A percentile compares a stretch with the other conserved stretches of the same genome.
phyloP scores from a whole-genome alignment of 2,888 invertebrate species.

The Pachliopta kotzebuea region DNA sequence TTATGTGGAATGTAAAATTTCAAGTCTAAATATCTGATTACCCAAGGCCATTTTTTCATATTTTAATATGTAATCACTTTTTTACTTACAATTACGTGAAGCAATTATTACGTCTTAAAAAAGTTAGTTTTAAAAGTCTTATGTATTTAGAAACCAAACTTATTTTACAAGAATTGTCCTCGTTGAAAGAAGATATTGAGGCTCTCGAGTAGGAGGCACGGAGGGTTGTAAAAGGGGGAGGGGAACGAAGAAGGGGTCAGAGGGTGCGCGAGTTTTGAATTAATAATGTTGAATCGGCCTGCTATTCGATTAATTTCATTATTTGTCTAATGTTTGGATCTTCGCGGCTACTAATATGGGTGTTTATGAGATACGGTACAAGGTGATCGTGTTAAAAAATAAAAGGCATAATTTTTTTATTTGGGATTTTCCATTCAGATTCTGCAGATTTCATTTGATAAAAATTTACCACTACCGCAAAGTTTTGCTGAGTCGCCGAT shows the following conservation, averaged over 20 bases:
- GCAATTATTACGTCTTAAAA: not conserved
- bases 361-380: slow-evolving; percentile 28
- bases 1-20: slow-evolving; percentile 31
- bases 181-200: slow-evolving; percentile 57
- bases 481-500: too few species aligned
- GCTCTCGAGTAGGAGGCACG: slow-evolving; percentile 38
- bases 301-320: slow-evolving; percentile 77
- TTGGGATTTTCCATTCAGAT: too few species aligned
- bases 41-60: not conserved
- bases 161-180: slow-evolving; percentile 47
- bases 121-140: not conserved
- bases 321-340: slow-evolving; percentile 64
- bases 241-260: slow-evolving; percentile 40
- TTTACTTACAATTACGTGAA: not conserved
- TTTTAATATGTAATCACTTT: not conserved
- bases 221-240: slow-evolving; percentile 28
- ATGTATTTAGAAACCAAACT: slow-evolving; percentile 34
- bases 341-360: slow-evolving; percentile 40
- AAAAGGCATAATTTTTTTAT: too few species aligned
- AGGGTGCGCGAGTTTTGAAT: slow-evolving; percentile 67
- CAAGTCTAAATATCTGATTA: not conserved
- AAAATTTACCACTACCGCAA: too few species aligned
- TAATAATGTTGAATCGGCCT: slow-evolving; percentile 78
- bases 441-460: too few species aligned
- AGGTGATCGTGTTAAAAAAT: too few species aligned